These are phyloP conservation scores for Drosophila paracracens DNA, from an alignment of 2,888 invertebrate species.

Conservation along the genomic window DNA sequence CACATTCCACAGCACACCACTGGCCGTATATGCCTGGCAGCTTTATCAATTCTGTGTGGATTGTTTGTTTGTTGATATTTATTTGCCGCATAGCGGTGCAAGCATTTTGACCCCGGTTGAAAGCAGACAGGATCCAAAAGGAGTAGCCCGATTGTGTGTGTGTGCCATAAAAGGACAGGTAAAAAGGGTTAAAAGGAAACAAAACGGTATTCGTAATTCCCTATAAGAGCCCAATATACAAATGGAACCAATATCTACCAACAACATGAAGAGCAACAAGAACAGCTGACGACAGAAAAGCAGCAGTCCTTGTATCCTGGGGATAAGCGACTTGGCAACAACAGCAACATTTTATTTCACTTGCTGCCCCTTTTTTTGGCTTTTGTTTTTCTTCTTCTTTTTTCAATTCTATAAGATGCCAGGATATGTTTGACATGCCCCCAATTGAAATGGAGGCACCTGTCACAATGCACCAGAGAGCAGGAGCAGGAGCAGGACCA, in stretches of 20 bases:
- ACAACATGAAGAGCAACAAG: conserved; percentile 42
- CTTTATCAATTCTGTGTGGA: conserved; percentile 22
- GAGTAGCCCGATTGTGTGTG: conserved; percentile 2
- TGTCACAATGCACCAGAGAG: conserved; percentile 36
- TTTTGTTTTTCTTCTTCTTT: background rate
- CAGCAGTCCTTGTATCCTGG: conserved; percentile 25
- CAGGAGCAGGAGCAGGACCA: background rate
- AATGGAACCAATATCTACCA: conserved; percentile 42
- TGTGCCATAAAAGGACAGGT: conserved; percentile 17
- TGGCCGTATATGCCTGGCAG: conserved; percentile 1
- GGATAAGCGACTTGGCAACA: conserved; percentile 49
- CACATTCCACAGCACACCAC: background rate
- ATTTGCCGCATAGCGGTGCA: conserved; percentile 67
- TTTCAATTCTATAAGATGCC: conserved; percentile 32
- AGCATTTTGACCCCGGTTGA: conserved; percentile 51
- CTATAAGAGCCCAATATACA: conserved; percentile 52
- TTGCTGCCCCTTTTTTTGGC: conserved; percentile 8
- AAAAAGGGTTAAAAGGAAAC: conserved; percentile 38
- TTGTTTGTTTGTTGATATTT: conserved; percentile 51
- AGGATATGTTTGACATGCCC: conserved; percentile 47
- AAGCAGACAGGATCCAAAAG: conserved; percentile 16
- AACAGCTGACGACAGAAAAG: conserved; percentile 56
- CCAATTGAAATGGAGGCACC: conserved; percentile 31
- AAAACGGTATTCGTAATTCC: conserved; percentile 51
- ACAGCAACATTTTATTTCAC: conserved; percentile 45